These are phyloP conservation scores for Syndactyla subalaris DNA, from an alignment of 2,797 vertebrate species.

Conservation along the genomic window DNA sequence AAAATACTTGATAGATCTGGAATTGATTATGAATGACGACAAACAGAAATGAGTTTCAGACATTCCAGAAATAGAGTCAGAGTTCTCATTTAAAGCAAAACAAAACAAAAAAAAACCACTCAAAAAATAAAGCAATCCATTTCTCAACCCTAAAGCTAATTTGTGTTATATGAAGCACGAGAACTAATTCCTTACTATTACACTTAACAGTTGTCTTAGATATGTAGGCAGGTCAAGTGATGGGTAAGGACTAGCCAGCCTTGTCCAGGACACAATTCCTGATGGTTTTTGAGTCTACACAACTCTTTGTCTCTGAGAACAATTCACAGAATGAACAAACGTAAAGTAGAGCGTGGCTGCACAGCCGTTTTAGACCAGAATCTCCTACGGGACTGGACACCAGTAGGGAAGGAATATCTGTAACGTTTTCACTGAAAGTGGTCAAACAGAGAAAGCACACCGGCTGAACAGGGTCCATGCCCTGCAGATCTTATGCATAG, in stretches of 20 bases:
- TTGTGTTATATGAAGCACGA: not conserved
- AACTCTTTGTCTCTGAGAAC: not conserved
- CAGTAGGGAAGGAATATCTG: not conserved
- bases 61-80: not conserved
- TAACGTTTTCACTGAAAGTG: not conserved
- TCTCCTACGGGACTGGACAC: not conserved
- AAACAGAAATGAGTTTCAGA: slow-evolving; percentile 21
- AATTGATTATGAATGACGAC: slow-evolving; percentile 9
- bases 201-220: not conserved
- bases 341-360: not conserved
- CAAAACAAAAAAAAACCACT: not conserved
- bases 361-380: not conserved
- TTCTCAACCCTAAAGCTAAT: not conserved
- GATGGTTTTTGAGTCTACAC: not conserved
- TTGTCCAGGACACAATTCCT: not conserved
- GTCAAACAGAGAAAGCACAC: not conserved
- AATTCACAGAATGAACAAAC: not conserved
- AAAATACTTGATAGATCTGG: slow-evolving; percentile 20
- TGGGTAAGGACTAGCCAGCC: not conserved
- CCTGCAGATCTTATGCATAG: not conserved
- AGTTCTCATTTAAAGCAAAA: not conserved
- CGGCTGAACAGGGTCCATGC: not conserved
- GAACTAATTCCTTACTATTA: not conserved
- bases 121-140: not conserved
- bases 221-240: not conserved